Conservation (phyloP, 1,140 invertebrate genomes). For the Sminthurides bifidus region DNA sequence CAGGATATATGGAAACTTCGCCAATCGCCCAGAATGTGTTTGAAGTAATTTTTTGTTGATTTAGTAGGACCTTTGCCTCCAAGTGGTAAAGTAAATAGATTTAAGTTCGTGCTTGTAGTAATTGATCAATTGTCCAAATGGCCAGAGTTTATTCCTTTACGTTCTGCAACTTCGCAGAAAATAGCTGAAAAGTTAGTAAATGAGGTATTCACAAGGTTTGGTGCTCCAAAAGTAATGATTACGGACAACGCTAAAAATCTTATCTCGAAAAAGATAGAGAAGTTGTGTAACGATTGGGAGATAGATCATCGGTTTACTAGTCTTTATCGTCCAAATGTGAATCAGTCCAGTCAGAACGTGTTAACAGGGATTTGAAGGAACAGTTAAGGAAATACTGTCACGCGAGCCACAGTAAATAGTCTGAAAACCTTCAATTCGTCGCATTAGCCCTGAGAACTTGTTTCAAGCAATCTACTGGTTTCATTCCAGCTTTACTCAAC, state of each 20-base stretch:
- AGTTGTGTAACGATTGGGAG: constrained; percentile 5
- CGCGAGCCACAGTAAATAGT: constrained; percentile 35
- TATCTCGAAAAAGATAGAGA: constrained; percentile 5
- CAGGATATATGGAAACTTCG: too few relatives aligned
- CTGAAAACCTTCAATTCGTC: constrained; percentile 35
- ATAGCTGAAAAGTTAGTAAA: constrained; percentile 30
- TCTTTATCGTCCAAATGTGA: constrained; percentile 37
- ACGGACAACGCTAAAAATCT: constrained; percentile 31
- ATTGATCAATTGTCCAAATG: constrained; percentile 34
- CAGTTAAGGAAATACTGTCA: constrained; percentile 35
- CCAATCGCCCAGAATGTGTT: too few relatives aligned
- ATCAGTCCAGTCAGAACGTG: constrained; percentile 38
- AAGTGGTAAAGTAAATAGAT: constrained; percentile 4
- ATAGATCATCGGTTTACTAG: constrained; percentile 26
- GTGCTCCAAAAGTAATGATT: constrained; percentile 33
- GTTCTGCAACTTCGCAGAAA: constrained; percentile 32
- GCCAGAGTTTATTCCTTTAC: constrained; percentile 29
- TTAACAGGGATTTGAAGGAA: constrained; percentile 38
- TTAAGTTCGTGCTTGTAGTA: constrained; percentile 33
- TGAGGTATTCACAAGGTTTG: constrained; percentile 32
- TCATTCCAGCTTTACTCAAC: constrained; percentile 36
- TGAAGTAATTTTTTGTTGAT: too few relatives aligned
- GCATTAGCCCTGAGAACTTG: constrained; percentile 39
- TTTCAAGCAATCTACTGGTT: constrained; percentile 33
- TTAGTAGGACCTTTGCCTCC: constrained; percentile 22